Evolutionary conservation across 2,888 invertebrate genomes (phyloP).

Genomic region (Aleiodes alternator): DNA sequence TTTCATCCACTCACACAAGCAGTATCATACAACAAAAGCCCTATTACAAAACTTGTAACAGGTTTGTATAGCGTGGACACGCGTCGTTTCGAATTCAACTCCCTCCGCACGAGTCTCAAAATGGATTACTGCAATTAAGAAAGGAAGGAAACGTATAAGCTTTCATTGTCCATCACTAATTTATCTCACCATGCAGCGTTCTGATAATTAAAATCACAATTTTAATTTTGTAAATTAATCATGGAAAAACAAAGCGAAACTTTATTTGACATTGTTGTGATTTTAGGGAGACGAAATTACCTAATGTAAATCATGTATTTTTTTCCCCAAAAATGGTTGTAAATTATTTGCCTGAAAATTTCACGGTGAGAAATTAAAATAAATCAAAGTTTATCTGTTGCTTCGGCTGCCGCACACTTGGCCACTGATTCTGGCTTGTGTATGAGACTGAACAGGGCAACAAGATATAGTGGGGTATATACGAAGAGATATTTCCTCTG

Average conservation of each 20-base stretch:
- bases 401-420: slow-evolving; percentile 59
- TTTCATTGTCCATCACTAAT: slow-evolving; percentile 24
- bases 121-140: slow-evolving; percentile 23
- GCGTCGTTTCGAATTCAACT: slow-evolving; percentile 27
- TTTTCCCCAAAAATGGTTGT: slow-evolving; percentile 65
- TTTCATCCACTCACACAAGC: background rate
- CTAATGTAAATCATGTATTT: slow-evolving; percentile 67
- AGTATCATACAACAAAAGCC: background rate
- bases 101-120: slow-evolving; percentile 23
- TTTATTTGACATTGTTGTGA: background rate
- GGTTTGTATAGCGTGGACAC: slow-evolving; percentile 26
- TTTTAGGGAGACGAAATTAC: background rate
- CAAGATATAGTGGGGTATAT: slow-evolving; percentile 30
- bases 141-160: background rate
- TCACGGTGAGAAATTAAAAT: slow-evolving; percentile 69
- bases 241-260: background rate
- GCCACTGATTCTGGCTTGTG: slow-evolving; percentile 65
- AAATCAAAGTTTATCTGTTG: slow-evolving; percentile 73
- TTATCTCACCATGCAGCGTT: slow-evolving; percentile 17
- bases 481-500: slow-evolving; percentile 58
- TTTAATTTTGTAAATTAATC: slow-evolving; percentile 13
- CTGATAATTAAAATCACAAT: slow-evolving; percentile 9
- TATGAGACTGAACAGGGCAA: slow-evolving; percentile 62
- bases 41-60: slow-evolving; percentile 24
- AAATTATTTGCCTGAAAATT: slow-evolving; percentile 57